Evolutionary conservation across 2,797 vertebrate species (phyloP), one percentile per base, ranked within the genome.

Genomic region (Hafferia zeledoni): DNA sequence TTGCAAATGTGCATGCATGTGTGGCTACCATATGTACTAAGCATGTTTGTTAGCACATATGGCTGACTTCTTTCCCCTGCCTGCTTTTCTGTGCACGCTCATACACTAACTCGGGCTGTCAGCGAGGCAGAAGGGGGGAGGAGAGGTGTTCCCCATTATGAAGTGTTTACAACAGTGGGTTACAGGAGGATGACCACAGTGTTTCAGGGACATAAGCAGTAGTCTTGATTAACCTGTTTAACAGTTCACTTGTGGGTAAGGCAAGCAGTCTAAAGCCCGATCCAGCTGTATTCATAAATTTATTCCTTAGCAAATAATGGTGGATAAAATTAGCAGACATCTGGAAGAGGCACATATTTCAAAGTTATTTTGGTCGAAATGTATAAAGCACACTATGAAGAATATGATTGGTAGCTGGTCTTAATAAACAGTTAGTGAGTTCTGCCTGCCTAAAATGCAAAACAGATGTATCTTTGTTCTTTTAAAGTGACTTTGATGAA

Each of bases 391-490:
- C 95, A 97, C 96, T 97, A 96, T 96, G 97, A 97, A 95, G 97
- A 97, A 96, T 97, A 97, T 97, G 98, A 98, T 98, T 98, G 98
- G 98, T 98, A 98, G 98, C 98, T 98, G 97, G 97, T 97, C 98
- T 98, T 98, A 98, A 98, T 98, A 98, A 98, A 98, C 98, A 98
- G 98, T 97, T 97, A 97, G 96, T 97, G 97, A 97, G 96, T 97
- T 97, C 98, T 98, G 97, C 97, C 97, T 97, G 97, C 95, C 95
- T 96, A 96, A 98, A 98, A 98, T 98, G 97, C 98, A 98, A 98
- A 98, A 98, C 98, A 98, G 98, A 98, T 98, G 98, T 98, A 98
- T 97, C 98, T 98, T 98, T 98, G 98, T 98, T 98, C 98, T 98
- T 98, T 98, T 97, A 97, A 98, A 98, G 97, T 98, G 98, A 98